Conservation (phyloP, 2,113 vertebrate genomes). For the Seriola aureovittata region DNA sequence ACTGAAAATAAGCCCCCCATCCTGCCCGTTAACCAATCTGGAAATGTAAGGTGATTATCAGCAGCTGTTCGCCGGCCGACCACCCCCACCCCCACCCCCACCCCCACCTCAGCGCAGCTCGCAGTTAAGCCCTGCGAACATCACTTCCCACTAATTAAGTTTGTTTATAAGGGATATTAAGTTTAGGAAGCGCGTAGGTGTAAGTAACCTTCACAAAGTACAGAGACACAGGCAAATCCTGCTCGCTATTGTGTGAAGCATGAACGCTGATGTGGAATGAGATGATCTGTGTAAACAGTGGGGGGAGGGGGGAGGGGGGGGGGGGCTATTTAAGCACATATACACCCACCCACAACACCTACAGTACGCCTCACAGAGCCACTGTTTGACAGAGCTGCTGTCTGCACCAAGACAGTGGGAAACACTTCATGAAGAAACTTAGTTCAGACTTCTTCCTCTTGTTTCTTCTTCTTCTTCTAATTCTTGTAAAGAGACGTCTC, state of each 20-base stretch:
- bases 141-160: slow-evolving; percentile 82
- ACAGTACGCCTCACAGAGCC: slow-evolving; percentile 18
- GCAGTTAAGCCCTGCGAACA: slow-evolving; percentile 69
- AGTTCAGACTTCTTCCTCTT: background rate
- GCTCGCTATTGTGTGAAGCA: slow-evolving; percentile 60
- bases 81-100: slow-evolving; percentile 22
- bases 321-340: slow-evolving; percentile 62
- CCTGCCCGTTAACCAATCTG: slow-evolving; percentile 44
- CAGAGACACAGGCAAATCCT: slow-evolving; percentile 44
- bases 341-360: slow-evolving; percentile 40
- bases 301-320: slow-evolving; percentile 13
- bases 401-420: slow-evolving; percentile 17
- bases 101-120: slow-evolving; percentile 26
- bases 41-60: slow-evolving; percentile 78
- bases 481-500: background rate
- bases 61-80: slow-evolving; percentile 71
- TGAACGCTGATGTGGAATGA: slow-evolving; percentile 64
- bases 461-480: background rate
- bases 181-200: slow-evolving; percentile 79
- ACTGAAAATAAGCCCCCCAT: slow-evolving; percentile 58
- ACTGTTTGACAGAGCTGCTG: slow-evolving; percentile 8
- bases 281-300: slow-evolving; percentile 63
- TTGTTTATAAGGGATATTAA: slow-evolving; percentile 83
- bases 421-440: slow-evolving; percentile 33
- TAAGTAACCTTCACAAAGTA: slow-evolving; percentile 79